Evolutionary conservation across 1,140 invertebrate genomes (phyloP).

Genomic region (Euwallacea similis): DNA sequence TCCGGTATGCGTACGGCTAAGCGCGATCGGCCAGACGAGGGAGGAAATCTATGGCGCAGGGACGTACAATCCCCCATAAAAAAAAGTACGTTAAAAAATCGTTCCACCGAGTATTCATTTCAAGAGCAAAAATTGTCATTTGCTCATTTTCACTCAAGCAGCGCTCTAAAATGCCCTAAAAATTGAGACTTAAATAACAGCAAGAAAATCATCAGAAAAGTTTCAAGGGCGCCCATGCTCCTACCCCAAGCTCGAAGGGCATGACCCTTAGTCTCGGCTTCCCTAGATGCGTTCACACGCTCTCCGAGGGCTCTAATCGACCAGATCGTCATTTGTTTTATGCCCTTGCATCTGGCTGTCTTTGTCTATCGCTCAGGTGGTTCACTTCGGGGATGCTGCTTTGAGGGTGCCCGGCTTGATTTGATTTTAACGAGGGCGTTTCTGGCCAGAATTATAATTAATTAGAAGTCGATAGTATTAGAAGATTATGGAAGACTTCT

Average conservation of each 20-base stretch:
- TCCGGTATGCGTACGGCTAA: constrained; percentile 21
- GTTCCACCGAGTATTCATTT: too few species aligned
- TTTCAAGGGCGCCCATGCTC: constrained; percentile 31
- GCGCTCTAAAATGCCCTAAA: too few species aligned
- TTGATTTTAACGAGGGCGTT: too few species aligned
- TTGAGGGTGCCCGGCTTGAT: too few species aligned
- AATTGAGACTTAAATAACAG: too few species aligned
- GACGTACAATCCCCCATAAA: constrained; percentile 20
- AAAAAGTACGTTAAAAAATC: too few species aligned
- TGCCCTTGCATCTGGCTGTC: constrained; percentile 28
- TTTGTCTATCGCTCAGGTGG: constrained; percentile 19
- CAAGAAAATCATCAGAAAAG: too few species aligned
- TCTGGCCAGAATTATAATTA: too few species aligned
- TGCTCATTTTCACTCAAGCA: too few species aligned
- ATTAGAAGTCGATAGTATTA: too few species aligned
- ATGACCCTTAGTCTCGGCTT: constrained; percentile 38
- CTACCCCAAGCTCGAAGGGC: constrained; percentile 21
- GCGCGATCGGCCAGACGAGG: constrained; percentile 9
- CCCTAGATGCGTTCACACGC: constrained; percentile 45
- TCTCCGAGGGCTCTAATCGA: constrained; percentile 42
- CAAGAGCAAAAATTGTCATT: too few species aligned
- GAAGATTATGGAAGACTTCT: too few species aligned
- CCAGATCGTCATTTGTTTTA: constrained; percentile 46
- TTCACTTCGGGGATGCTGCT: constrained; percentile 11
- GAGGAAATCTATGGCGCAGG: constrained; percentile 21